Conservation (phyloP, 2,113 vertebrate species). For the Peromyscus maniculatus region DNA sequence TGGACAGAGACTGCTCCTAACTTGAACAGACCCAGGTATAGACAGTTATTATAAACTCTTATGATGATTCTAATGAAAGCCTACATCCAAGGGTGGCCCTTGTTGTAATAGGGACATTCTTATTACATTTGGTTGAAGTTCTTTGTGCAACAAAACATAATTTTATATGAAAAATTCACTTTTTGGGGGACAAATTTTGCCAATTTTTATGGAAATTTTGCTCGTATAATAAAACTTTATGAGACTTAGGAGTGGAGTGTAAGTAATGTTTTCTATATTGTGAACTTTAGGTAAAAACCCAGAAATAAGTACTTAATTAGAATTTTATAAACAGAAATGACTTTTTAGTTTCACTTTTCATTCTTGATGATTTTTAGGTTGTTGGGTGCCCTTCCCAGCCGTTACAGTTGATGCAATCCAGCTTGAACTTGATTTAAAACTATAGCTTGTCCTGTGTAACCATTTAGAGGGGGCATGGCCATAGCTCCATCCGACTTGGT, state of each 20-base stretch:
- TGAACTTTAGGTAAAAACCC: conserved; percentile 16
- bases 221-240: conserved; percentile 37
- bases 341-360: conserved; percentile 49
- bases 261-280: conserved; percentile 31
- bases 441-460: background rate
- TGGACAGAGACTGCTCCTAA: background rate
- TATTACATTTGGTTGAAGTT: conserved; percentile 33
- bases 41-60: background rate
- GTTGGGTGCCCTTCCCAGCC: background rate
- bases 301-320: conserved; percentile 29
- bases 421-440: conserved; percentile 43
- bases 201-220: conserved; percentile 32
- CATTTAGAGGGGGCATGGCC: background rate
- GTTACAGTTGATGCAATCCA: background rate
- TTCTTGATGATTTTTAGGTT: background rate
- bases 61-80: conserved; percentile 21
- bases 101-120: conserved; percentile 46
- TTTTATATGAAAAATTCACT: conserved; percentile 21
- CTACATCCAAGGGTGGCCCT: background rate
- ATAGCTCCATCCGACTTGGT: background rate
- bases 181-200: conserved; percentile 9
- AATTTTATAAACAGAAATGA: conserved; percentile 30
- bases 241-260: background rate
- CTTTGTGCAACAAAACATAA: conserved; percentile 47
- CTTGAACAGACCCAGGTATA: background rate